phyloP scores from a whole-genome alignment of 1,140 invertebrate species.

The Atta cephalotes region DNA sequence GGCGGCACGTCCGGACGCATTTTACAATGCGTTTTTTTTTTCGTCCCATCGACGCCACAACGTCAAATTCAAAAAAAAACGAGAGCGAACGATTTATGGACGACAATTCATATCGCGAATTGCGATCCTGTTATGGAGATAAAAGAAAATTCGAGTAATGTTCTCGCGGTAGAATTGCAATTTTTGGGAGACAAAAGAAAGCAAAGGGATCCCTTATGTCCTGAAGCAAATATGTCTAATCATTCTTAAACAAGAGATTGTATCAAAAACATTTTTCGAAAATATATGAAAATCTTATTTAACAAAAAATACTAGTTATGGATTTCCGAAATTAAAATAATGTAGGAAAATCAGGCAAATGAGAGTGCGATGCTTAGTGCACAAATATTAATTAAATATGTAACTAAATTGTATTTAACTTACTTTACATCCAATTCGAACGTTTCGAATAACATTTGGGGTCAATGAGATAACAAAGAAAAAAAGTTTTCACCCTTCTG shows the following conservation, averaged over 20 bases:
- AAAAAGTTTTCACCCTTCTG: no score
- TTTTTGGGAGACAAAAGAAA: not conserved
- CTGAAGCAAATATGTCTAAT: not conserved
- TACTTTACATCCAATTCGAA: no score
- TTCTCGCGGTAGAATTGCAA: constrained; percentile 9
- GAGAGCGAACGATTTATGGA: constrained; percentile 26
- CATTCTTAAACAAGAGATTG: not conserved
- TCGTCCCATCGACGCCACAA: constrained; percentile 27
- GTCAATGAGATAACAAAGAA: no score
- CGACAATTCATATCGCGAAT: constrained; percentile 20
- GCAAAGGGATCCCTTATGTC: not conserved
- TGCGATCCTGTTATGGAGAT: constrained; percentile 13
- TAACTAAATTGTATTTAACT: no score
- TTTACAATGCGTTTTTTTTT: constrained; percentile 13
- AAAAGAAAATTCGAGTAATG: not conserved
- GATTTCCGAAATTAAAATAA: no score
- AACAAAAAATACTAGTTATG: no score
- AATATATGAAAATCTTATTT: not conserved
- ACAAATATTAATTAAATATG: no score
- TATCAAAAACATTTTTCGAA: not conserved
- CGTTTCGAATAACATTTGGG: no score
- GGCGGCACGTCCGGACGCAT: constrained; percentile 23
- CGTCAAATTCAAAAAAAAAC: constrained; percentile 24
- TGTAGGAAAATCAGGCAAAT: no score
- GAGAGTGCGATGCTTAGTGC: no score